Evolutionary conservation across 2,888 invertebrate genomes (phyloP).

Genomic region (Acanthopleura granulata): DNA sequence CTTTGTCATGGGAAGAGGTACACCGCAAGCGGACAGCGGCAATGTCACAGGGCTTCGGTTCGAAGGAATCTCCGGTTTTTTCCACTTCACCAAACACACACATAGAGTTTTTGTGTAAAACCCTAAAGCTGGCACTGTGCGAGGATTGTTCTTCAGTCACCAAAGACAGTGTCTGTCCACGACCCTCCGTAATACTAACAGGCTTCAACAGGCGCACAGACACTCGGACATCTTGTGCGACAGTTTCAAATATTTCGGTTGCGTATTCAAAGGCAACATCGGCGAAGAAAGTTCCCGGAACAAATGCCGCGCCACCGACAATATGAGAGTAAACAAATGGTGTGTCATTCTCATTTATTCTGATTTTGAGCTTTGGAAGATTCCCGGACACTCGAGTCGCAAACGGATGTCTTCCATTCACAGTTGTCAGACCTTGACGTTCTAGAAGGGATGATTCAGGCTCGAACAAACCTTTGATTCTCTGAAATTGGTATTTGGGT

Average conservation of each 20-base stretch:
- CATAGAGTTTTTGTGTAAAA: neutral
- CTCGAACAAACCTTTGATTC: neutral
- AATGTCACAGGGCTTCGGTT: neutral
- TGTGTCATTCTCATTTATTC: constrained; percentile 21
- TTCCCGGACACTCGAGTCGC: neutral
- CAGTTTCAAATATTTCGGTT: neutral
- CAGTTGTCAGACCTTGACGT: neutral
- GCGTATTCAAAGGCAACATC: constrained; percentile 45
- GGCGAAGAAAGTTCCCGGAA: constrained; percentile 43
- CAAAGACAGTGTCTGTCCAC: neutral
- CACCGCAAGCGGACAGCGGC: neutral
- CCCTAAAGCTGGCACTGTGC: neutral
- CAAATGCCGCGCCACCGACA: constrained; percentile 35
- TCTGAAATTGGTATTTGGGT: constrained; percentile 17
- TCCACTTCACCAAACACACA: neutral
- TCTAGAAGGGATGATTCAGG: neutral
- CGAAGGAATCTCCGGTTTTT: neutral
- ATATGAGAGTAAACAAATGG: constrained; percentile 44
- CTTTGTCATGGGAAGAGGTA: neutral
- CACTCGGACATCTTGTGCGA: neutral
- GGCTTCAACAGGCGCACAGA: neutral
- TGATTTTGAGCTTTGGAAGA: neutral
- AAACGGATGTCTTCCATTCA: neutral
- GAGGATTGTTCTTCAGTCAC: neutral
- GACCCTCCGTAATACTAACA: neutral